Percentiles rank a stretch among this genome's conserved stretches.
These are phyloP conservation scores for Malacoctenus gilli DNA, from an alignment of 2,797 vertebrate genomes.

Conservation along the genomic window DNA sequence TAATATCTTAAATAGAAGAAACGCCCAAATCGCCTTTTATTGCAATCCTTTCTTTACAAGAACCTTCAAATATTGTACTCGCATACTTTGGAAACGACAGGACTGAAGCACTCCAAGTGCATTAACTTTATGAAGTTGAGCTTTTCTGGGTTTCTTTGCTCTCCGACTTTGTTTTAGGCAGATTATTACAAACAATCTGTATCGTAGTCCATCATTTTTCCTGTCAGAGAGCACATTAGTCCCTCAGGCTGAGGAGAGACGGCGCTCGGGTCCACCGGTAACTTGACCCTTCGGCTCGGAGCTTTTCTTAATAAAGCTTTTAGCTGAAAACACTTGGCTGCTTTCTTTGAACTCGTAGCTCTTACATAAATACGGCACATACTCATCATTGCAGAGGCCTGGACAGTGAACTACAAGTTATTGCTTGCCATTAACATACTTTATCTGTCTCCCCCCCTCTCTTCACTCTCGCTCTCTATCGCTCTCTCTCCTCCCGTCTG, in stretches of 20 bases:
- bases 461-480: neutral
- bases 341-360: slow-evolving; percentile 53
- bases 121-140: too few relatives aligned
- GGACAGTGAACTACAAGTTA: slow-evolving; percentile 65
- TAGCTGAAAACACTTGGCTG: slow-evolving; percentile 38
- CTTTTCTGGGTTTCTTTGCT: too few relatives aligned
- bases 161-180: too few relatives aligned
- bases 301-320: slow-evolving; percentile 35
- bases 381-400: slow-evolving; percentile 47
- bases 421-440: slow-evolving; percentile 66
- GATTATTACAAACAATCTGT: slow-evolving; percentile 20
- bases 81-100: too few relatives aligned
- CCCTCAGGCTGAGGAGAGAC: slow-evolving; percentile 4
- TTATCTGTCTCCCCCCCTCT: slow-evolving; percentile 21
- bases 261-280: slow-evolving; percentile 25
- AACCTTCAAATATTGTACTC: too few relatives aligned
- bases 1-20: too few relatives aligned
- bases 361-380: slow-evolving; percentile 54
- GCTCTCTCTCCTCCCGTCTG: slow-evolving; percentile 16
- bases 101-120: too few relatives aligned
- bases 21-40: too few relatives aligned
- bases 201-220: slow-evolving; percentile 4
- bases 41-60: too few relatives aligned
- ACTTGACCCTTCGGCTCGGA: slow-evolving; percentile 25
- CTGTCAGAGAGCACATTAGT: slow-evolving; percentile 24